A percentile compares a stretch with the other conserved stretches of the same genome.
These are phyloP conservation scores for Trichechus manatus DNA, from an alignment of 2,113 vertebrate species.

Conservation along the genomic window DNA sequence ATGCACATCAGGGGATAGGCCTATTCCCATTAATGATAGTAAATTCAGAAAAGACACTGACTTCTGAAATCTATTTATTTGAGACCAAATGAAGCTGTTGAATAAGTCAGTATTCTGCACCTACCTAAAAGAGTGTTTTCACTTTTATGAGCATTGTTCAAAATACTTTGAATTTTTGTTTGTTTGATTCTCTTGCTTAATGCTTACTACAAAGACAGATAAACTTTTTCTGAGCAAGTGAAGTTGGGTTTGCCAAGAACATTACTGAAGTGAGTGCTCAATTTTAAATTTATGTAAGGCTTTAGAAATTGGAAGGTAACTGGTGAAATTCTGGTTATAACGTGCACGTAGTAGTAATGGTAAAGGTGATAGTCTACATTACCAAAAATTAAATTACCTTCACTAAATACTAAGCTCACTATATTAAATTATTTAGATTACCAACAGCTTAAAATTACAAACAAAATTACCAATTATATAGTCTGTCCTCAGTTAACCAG, in stretches of 20 bases:
- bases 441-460: conserved; percentile 20
- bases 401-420: not conserved
- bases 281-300: not conserved
- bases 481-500: not conserved
- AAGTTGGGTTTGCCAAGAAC: not conserved
- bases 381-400: conserved; percentile 7
- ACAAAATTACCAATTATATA: not conserved
- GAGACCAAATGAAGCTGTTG: not conserved
- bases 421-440: not conserved
- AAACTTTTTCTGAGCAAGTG: not conserved
- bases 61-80: not conserved
- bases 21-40: not conserved
- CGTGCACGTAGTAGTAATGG: not conserved
- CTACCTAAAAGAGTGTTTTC: not conserved
- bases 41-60: not conserved
- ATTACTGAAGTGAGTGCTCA: not conserved
- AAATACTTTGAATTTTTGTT: not conserved
- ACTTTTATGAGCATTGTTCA: not conserved
- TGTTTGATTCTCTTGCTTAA: not conserved
- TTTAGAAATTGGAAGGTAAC: not conserved
- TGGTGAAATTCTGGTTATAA: not conserved
- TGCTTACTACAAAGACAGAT: not conserved
- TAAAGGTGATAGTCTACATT: conserved; percentile 17
- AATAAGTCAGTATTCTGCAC: not conserved
- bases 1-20: not conserved